Evolutionary conservation across 2,113 vertebrate genomes (phyloP), one percentile per base, ranked within the genome.

Genomic region (Chlamydotis undulata): DNA sequence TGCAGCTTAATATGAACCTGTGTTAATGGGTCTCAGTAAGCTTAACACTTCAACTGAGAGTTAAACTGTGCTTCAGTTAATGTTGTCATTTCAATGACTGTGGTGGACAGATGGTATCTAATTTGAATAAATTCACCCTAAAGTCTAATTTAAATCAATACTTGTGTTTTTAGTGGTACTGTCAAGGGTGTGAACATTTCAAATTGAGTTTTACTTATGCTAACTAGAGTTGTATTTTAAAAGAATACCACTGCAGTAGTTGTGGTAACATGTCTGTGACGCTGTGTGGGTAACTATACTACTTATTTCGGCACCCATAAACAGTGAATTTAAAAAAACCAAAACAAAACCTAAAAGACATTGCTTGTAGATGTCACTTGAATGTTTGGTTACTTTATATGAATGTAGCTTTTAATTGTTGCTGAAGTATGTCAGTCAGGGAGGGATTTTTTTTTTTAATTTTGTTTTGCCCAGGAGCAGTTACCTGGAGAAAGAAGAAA

Each of bases 111-210:
- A 95, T 96, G 94, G 87, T 76, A 61, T 68, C 61, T 65, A 26
- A 65, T 87, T 89, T 52, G 41, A 91, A 15, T 69, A 68, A 89
- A 65, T 82, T 79, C 50, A 85, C 70, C 77, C 65, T 82, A 4
- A 84, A 83, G 61, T 92, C 73, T 94, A 59, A 91, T 92, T 93
- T 87, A 89, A 94, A 93, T 89, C 77, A 95, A 39, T 93, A 79
- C 37, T 85, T 73, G 25, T 12, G 25, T 8, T 49, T 91, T 92
- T 60, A 84, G 15, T 55, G 60, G 28, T 90, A 84, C 65, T 92
- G n/a, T 93, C 81, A 82, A 71, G 60, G 25, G 73, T 90, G 45
- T 78, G 28, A 93, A 61, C 26, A 43, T 84, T 75, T 68, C 49
- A 84, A 63, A 49, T 60, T 4, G 13, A 88, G 29, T 75, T 90